phyloP scores from a whole-genome alignment of 1,140 invertebrate species.

The Rhizoglyphus robini region DNA sequence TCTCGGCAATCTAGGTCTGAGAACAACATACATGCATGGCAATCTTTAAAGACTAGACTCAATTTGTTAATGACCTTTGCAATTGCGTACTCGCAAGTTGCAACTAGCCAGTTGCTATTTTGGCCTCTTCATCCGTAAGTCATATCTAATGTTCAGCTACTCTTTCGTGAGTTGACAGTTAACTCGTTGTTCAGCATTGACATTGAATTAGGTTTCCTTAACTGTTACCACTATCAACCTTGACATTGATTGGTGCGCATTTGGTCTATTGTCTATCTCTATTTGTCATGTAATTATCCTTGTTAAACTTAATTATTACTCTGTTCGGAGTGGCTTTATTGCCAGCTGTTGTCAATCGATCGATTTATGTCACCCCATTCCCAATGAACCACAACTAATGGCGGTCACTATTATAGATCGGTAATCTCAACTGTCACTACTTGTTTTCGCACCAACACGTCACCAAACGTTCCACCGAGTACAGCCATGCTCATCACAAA shows the following conservation, averaged over 20 bases:
- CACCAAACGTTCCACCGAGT: conserved; percentile 57
- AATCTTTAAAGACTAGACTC: no score
- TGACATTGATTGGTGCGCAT: neutral
- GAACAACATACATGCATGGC: no score
- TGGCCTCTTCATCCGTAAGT: no score
- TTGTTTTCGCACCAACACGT: conserved; percentile 62
- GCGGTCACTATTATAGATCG: conserved; percentile 52
- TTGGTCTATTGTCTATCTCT: conserved; percentile 8
- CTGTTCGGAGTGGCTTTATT: neutral
- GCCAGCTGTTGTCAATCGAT: no score
- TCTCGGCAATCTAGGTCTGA: no score
- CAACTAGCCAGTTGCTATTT: no score
- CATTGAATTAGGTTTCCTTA: neutral
- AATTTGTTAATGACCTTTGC: no score
- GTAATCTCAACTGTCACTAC: conserved; percentile 62
- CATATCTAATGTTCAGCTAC: no score
- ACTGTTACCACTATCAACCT: neutral
- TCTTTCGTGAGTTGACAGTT: no score
- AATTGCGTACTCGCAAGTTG: no score
- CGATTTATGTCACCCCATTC: neutral
- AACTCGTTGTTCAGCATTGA: neutral
- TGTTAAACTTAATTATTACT: neutral
- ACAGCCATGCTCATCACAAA: conserved; percentile 55
- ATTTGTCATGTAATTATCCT: no score
- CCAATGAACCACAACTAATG: neutral